Evolutionary conservation across 2,797 vertebrate genomes (phyloP).

Genomic region (Tarsius wallacei): DNA sequence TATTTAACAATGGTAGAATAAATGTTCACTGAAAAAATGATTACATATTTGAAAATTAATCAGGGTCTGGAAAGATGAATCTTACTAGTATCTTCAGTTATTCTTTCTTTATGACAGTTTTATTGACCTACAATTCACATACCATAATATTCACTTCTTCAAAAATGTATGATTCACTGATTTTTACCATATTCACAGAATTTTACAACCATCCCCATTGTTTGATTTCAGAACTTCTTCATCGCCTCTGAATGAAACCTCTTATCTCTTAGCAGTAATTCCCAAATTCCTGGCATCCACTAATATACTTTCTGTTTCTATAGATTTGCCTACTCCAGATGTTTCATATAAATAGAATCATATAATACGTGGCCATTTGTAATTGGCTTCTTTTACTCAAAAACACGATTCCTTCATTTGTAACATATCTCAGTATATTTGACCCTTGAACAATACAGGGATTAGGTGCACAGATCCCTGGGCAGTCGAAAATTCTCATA

Average conservation of each 20-base stretch:
- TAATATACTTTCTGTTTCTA: not conserved
- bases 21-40: not conserved
- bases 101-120: not conserved
- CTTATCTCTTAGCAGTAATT: not conserved
- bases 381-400: not conserved
- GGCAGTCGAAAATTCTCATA: not conserved
- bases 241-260: not conserved
- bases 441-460: not conserved
- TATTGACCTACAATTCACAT: slow-evolving; percentile 4
- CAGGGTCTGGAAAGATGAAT: slow-evolving; percentile 6
- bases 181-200: not conserved
- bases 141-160: not conserved
- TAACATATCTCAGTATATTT: not conserved
- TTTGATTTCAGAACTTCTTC: slow-evolving; percentile 33
- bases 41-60: slow-evolving; percentile 60
- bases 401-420: not conserved
- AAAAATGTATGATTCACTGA: not conserved
- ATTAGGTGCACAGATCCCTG: not conserved
- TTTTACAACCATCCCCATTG: not conserved
- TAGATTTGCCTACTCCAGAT: not conserved
- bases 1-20: not conserved
- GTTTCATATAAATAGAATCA: slow-evolving; percentile 9
- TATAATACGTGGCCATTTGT: not conserved
- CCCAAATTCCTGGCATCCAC: not conserved
- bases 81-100: not conserved